These are phyloP conservation scores for Bombus cullumanus DNA, from an alignment of 1,140 invertebrate species.

Conservation along the genomic window DNA sequence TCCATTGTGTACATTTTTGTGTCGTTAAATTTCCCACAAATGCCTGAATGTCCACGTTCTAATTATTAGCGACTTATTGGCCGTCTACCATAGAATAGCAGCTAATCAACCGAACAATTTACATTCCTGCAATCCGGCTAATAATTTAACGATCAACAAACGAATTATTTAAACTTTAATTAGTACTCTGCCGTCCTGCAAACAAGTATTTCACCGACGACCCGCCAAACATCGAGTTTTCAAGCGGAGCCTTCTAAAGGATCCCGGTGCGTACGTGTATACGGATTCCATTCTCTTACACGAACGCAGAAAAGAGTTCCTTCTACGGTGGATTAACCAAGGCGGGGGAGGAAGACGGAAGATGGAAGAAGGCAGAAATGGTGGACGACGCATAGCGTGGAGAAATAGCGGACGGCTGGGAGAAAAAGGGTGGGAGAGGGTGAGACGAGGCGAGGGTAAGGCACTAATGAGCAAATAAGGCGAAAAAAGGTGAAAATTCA, in stretches of 20 bases:
- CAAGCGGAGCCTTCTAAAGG: background rate
- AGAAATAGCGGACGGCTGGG: background rate
- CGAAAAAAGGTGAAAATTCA: slow-evolving; percentile 81
- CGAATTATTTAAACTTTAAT: slow-evolving; percentile 8
- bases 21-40: too few species aligned
- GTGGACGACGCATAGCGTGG: slow-evolving; percentile 17
- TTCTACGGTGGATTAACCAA: slow-evolving; percentile 37
- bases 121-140: background rate
- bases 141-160: background rate
- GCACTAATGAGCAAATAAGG: slow-evolving; percentile 79
- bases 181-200: background rate
- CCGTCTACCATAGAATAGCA: background rate
- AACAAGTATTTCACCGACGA: background rate
- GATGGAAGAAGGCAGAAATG: slow-evolving; percentile 11
- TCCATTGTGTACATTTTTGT: too few species aligned
- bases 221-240: background rate
- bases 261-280: background rate
- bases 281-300: slow-evolving; percentile 20
- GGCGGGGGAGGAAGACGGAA: slow-evolving; percentile 36
- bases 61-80: background rate
- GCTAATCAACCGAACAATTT: background rate
- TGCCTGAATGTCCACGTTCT: background rate
- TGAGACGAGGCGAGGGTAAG: slow-evolving; percentile 68
- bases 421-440: slow-evolving; percentile 18
- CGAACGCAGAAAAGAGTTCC: slow-evolving; percentile 37